A percentile compares a stretch with the other conserved stretches of the same genome.
phyloP scores from a whole-genome alignment of 2,113 vertebrate genomes.

The Takifugu bimaculatus region DNA sequence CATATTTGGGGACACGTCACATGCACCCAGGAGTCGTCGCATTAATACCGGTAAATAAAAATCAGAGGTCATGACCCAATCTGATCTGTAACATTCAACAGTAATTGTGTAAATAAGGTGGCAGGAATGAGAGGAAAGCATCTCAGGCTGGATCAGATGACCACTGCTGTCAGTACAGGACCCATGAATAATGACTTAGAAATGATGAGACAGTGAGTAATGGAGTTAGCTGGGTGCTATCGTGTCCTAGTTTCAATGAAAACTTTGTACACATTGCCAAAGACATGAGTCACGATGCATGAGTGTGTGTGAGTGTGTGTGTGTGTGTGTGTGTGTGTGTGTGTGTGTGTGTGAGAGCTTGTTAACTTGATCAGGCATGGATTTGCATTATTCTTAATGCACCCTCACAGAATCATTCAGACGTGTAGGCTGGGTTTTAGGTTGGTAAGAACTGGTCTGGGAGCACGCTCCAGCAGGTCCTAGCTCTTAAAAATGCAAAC shows the following conservation, averaged over 20 bases:
- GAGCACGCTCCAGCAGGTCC: too few species aligned
- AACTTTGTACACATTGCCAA: constrained; percentile 7
- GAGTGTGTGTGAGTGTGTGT: not conserved
- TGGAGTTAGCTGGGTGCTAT: constrained; percentile 29
- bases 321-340: not conserved
- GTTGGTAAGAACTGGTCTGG: not conserved
- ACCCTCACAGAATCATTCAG: not conserved
- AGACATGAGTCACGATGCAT: not conserved
- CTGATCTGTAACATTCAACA: too few species aligned
- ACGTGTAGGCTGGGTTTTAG: not conserved
- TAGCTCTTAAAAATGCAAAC: too few species aligned
- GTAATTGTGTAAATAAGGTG: not conserved
- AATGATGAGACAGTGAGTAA: constrained; percentile 42
- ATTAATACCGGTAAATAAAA: too few species aligned
- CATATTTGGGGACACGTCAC: too few species aligned
- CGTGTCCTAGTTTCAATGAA: constrained; percentile 31
- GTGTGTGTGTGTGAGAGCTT: not conserved
- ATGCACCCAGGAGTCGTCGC: too few species aligned
- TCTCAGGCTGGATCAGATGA: constrained; percentile 30
- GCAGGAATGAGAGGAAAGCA: constrained; percentile 20
- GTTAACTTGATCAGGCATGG: not conserved
- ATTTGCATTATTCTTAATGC: not conserved
- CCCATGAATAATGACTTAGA: constrained; percentile 32
- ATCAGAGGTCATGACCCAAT: too few species aligned
- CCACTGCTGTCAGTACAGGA: constrained; percentile 20